Percentiles rank a stretch among this genome's conserved stretches.
These are phyloP conservation scores for Eciton burchellii DNA, from an alignment of 1,140 invertebrate species.

Conservation along the genomic window DNA sequence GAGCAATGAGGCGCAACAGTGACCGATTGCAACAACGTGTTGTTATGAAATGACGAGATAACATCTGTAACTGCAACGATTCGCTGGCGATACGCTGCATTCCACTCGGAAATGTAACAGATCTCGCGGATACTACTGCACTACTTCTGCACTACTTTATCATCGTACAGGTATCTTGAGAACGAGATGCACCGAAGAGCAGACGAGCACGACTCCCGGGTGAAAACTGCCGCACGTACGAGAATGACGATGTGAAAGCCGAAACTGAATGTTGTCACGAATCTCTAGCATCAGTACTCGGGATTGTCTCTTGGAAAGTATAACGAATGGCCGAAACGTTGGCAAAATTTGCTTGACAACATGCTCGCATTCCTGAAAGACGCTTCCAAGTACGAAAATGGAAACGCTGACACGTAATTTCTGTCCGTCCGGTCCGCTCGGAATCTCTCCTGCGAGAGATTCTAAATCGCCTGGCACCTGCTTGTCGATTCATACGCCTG, in stretches of 20 bases:
- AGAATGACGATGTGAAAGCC: conserved; percentile 63
- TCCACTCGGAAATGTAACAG: conserved; percentile 69
- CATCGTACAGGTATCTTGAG: conserved; percentile 72
- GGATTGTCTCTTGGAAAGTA: neutral
- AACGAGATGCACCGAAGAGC: conserved; percentile 65
- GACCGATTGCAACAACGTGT: conserved; percentile 40
- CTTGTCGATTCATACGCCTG: conserved; percentile 40
- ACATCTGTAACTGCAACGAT: conserved; percentile 32
- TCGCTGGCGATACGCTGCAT: conserved; percentile 55
- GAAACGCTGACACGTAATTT: neutral
- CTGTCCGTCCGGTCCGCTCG: no score
- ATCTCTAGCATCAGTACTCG: neutral
- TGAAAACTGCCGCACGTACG: conserved; percentile 63
- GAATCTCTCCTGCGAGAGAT: conserved; percentile 26
- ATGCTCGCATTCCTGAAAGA: neutral
- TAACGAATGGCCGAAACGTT: neutral
- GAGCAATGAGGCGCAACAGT: neutral
- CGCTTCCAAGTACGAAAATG: neutral
- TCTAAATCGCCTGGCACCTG: conserved; percentile 46
- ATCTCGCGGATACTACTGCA: conserved; percentile 48
- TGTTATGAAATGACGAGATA: neutral
- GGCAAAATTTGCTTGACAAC: neutral
- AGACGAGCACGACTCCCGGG: conserved; percentile 47
- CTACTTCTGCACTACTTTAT: conserved; percentile 66
- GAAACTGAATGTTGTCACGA: conserved; percentile 41